Conservation (phyloP, 2,797 vertebrate species). For the Tenualosa ilisha region DNA sequence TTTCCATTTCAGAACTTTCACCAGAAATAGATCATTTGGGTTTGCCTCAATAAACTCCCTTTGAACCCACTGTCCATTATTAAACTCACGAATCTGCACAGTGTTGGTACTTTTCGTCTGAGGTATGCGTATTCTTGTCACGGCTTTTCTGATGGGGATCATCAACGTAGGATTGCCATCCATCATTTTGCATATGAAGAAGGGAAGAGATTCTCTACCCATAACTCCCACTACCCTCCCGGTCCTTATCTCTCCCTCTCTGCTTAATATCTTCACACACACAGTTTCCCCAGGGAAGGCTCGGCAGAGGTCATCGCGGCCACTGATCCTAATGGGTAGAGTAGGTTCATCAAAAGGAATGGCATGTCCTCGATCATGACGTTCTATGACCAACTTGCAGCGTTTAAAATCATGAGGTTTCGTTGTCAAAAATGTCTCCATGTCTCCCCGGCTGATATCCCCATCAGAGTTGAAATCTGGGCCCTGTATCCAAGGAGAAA, state of each 20-base stretch:
- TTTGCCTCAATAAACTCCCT: neutral
- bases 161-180: neutral
- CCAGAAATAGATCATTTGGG: slow-evolving; percentile 31
- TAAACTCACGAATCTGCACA: slow-evolving; percentile 29
- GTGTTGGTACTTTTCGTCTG: neutral
- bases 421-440: slow-evolving; percentile 20
- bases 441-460: neutral
- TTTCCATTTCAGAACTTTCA: slow-evolving; percentile 49
- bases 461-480: slow-evolving; percentile 2
- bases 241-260: neutral
- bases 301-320: slow-evolving; percentile 39
- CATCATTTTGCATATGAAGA: slow-evolving; percentile 44
- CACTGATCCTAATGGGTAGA: slow-evolving; percentile 32
- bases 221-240: slow-evolving; percentile 44
- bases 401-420: slow-evolving; percentile 34
- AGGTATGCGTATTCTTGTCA: slow-evolving; percentile 30
- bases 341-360: slow-evolving; percentile 37
- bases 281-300: slow-evolving; percentile 47
- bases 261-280: slow-evolving; percentile 40
- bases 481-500: no score
- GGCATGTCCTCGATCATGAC: slow-evolving; percentile 37
- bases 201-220: slow-evolving; percentile 23
- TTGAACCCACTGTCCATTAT: neutral
- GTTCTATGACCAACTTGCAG: slow-evolving; percentile 42
- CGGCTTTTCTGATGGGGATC: slow-evolving; percentile 28